Conservation (phyloP, 2,888 invertebrate genomes). For the Oscheius myriophilus region DNA sequence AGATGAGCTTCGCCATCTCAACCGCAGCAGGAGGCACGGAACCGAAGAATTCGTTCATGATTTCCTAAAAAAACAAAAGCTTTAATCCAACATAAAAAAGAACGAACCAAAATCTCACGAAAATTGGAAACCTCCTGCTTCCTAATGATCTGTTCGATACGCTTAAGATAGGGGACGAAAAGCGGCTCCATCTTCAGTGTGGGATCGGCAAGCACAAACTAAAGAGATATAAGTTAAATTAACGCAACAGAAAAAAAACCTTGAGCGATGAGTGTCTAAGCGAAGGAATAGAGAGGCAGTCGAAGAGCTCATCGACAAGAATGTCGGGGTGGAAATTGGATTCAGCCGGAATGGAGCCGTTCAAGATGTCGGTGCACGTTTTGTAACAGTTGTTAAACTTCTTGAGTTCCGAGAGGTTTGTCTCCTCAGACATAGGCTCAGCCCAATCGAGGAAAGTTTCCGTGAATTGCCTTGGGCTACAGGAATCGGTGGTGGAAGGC, state of each 20-base stretch:
- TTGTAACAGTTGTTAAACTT: slow-evolving; percentile 51
- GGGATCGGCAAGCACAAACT: slow-evolving; percentile 9
- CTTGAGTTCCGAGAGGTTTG: slow-evolving; percentile 42
- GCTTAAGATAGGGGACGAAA: slow-evolving; percentile 5
- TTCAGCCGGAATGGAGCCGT: too few species aligned
- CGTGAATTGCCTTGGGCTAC: slow-evolving; percentile 48
- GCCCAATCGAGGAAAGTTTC: slow-evolving; percentile 54
- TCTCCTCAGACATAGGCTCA: slow-evolving; percentile 10
- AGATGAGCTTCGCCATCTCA: slow-evolving; percentile 34
- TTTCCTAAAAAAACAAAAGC: slow-evolving; percentile 13
- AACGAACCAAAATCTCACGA: slow-evolving; percentile 2
- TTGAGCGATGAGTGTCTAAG: slow-evolving; percentile 93
- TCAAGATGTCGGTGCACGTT: slow-evolving; percentile 85
- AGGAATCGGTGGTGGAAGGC: slow-evolving; percentile 58
- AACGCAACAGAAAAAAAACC: slow-evolving; percentile 61
- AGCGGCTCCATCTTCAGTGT: slow-evolving; percentile 11
- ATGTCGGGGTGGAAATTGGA: slow-evolving; percentile 70
- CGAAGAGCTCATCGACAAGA: slow-evolving; percentile 81
- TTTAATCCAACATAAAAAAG: too few species aligned
- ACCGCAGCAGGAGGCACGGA: slow-evolving; percentile 21
- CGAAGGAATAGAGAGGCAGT: slow-evolving; percentile 88
- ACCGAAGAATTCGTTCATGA: slow-evolving; percentile 28
- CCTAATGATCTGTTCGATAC: slow-evolving; percentile 7
- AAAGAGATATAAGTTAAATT: background rate
- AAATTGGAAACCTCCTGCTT: slow-evolving; percentile 5